Percentiles rank a stretch among this genome's conserved stretches.
These are phyloP conservation scores for Drosophila meridionalis DNA, from an alignment of 2,888 invertebrate species.

Conservation along the genomic window DNA sequence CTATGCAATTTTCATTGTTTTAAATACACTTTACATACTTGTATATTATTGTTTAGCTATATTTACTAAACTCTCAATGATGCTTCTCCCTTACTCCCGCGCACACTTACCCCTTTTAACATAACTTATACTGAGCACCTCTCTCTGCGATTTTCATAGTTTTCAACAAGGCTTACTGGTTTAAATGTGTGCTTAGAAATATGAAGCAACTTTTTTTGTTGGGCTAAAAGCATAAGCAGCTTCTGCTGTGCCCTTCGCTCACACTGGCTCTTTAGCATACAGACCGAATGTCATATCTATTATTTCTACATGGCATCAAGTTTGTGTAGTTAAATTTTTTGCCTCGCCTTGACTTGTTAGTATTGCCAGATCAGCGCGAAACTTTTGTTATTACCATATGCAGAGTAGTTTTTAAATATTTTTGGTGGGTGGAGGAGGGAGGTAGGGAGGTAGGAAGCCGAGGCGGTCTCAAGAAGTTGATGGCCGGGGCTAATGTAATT, in stretches of 20 bases:
- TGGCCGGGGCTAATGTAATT: conserved; percentile 40
- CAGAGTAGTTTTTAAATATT: conserved; percentile 38
- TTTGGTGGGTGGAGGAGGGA: neutral
- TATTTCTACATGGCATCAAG: neutral
- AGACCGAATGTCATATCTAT: neutral
- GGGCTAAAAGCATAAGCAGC: neutral
- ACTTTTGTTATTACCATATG: conserved; percentile 50
- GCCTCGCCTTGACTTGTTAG: conserved; percentile 15
- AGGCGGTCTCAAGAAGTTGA: neutral
- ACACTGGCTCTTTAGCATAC: neutral
- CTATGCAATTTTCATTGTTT: neutral
- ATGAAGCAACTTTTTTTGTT: neutral
- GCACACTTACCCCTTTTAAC: neutral
- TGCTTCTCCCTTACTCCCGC: neutral
- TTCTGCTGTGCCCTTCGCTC: neutral
- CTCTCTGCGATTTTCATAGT: neutral
- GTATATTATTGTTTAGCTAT: neutral
- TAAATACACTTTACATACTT: neutral
- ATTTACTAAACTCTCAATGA: neutral
- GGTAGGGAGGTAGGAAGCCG: neutral
- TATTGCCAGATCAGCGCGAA: conserved; percentile 20
- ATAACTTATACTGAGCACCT: neutral
- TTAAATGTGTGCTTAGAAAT: neutral
- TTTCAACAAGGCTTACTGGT: neutral
- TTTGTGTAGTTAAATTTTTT: conserved; percentile 2